Evolutionary conservation across 1,140 invertebrate species (phyloP).

Genomic region (Drosophila neocordata): DNA sequence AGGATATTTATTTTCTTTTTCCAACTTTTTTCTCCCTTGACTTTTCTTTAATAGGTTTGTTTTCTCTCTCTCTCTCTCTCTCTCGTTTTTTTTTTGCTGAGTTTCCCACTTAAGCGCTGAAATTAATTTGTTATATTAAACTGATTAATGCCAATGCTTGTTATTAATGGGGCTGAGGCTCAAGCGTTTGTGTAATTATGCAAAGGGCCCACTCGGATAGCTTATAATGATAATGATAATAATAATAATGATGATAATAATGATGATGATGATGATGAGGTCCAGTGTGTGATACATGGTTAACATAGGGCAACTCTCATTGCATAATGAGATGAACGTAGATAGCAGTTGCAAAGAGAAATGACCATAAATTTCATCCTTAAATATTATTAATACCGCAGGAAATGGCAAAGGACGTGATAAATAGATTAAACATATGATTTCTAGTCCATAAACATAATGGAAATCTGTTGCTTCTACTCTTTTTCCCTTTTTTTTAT

Average conservation of each 20-base stretch:
- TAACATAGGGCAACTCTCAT: not conserved
- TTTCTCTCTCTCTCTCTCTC: too few relatives aligned
- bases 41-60: slow-evolving; percentile 4
- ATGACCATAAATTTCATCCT: not conserved
- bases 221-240: not conserved
- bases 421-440: not conserved
- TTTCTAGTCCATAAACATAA: not conserved
- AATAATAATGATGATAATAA: not conserved
- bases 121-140: slow-evolving; percentile 74
- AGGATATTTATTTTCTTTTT: not conserved
- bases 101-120: slow-evolving; percentile 22
- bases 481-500: too few relatives aligned
- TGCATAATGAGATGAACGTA: slow-evolving; percentile 3
- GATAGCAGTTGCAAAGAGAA: not conserved
- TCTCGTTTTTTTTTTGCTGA: not conserved
- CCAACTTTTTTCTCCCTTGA: not conserved
- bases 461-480: too few relatives aligned
- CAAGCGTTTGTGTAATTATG: slow-evolving; percentile 39
- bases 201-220: slow-evolving; percentile 36
- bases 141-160: slow-evolving; percentile 60
- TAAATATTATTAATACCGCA: not conserved
- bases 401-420: not conserved
- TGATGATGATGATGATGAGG: slow-evolving; percentile 4
- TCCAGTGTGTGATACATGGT: not conserved
- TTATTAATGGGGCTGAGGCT: slow-evolving; percentile 53